Evolutionary conservation across 2,888 invertebrate species (phyloP).

Genomic region (Lasioglossum marginatum): DNA sequence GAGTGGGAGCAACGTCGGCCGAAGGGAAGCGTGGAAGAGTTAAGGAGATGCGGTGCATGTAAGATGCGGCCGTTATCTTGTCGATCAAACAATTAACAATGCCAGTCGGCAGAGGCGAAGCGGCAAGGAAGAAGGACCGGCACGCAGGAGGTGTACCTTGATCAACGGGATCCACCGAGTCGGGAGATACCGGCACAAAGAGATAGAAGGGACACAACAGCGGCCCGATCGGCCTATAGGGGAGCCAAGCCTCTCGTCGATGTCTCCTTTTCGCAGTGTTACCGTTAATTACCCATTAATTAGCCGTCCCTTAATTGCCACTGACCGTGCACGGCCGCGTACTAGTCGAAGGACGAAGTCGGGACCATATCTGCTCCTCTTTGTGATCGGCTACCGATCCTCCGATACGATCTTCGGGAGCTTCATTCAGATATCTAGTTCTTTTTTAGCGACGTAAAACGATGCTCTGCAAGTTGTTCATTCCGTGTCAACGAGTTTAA

Average conservation of each 20-base stretch:
- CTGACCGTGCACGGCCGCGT: slow-evolving; percentile 50
- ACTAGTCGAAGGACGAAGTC: slow-evolving; percentile 49
- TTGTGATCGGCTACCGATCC: slow-evolving; percentile 26
- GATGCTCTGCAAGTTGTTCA: background rate
- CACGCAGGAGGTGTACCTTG: slow-evolving; percentile 62
- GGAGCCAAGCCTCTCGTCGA: slow-evolving; percentile 61
- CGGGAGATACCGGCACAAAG: slow-evolving; percentile 58
- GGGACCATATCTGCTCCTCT: slow-evolving; percentile 34
- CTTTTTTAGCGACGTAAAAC: background rate
- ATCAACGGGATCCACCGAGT: slow-evolving; percentile 59
- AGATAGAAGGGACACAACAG: slow-evolving; percentile 64
- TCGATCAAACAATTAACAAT: slow-evolving; percentile 85
- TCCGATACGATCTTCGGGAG: background rate
- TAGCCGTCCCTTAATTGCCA: slow-evolving; percentile 82
- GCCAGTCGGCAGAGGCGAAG: slow-evolving; percentile 71
- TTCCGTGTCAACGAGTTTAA: background rate
- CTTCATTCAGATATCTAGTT: background rate
- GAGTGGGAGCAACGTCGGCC: slow-evolving; percentile 48
- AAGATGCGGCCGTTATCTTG: slow-evolving; percentile 84
- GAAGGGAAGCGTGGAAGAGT: slow-evolving; percentile 69
- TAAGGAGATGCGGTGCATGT: slow-evolving; percentile 81
- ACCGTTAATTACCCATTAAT: slow-evolving; percentile 84
- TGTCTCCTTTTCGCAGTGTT: slow-evolving; percentile 82
- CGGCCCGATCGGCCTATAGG: slow-evolving; percentile 21
- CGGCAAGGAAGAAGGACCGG: slow-evolving; percentile 63